Percentiles rank a stretch among this genome's conserved stretches.
These are phyloP conservation scores for Passer domesticus DNA, from an alignment of 2,113 vertebrate genomes.

Conservation along the genomic window DNA sequence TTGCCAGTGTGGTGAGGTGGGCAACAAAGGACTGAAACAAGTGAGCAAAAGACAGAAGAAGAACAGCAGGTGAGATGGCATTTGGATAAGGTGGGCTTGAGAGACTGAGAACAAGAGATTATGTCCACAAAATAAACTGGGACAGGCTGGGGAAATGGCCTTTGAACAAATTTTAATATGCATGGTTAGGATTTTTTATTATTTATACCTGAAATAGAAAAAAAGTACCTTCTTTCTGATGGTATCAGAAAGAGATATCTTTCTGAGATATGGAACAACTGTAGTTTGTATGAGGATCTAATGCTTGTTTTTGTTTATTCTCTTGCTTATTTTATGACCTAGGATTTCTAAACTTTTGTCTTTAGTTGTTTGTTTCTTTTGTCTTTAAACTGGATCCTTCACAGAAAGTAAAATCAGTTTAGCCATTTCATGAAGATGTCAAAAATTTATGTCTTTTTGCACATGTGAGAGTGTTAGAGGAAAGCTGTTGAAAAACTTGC, in stretches of 20 bases:
- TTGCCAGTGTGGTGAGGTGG: not conserved
- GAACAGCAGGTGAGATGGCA: not conserved
- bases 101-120: not conserved
- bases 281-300: not conserved
- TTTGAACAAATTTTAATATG: not conserved
- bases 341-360: not conserved
- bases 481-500: not conserved
- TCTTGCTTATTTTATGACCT: not conserved
- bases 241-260: not conserved
- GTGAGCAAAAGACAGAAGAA: not conserved
- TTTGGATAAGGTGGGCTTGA: not conserved
- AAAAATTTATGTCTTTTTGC: not conserved
- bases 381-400: not conserved
- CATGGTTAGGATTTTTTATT: not conserved
- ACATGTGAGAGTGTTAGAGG: accelerated
- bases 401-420: not conserved
- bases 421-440: not conserved
- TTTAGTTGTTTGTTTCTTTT: not conserved
- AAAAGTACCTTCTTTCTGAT: not conserved
- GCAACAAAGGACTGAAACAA: not conserved
- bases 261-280: not conserved
- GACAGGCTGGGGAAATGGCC: not conserved
- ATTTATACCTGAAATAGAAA: not conserved
- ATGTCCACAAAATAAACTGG: not conserved
- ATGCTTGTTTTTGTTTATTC: not conserved